Conservation (phyloP, 2,797 vertebrate genomes). For the Tympanoctomys barrerae region DNA sequence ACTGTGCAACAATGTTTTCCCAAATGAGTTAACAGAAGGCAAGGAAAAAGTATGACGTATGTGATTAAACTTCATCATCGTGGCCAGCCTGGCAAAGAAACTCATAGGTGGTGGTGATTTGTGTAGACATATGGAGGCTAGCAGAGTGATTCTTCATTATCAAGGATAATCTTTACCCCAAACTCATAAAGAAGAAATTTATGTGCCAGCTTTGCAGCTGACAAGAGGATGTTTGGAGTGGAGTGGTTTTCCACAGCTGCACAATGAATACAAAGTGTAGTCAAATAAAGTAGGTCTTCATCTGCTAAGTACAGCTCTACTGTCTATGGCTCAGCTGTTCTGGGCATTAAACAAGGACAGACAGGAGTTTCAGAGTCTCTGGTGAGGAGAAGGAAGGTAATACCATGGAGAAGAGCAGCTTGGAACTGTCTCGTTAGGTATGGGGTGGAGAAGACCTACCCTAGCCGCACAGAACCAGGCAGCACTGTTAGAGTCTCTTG, state of each 20-base stretch:
- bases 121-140: background rate
- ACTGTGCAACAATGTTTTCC: background rate
- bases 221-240: background rate
- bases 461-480: background rate
- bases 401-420: background rate
- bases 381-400: background rate
- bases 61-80: background rate
- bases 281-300: background rate
- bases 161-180: background rate
- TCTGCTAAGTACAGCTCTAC: background rate
- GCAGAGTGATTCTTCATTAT: background rate
- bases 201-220: background rate
- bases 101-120: background rate
- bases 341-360: background rate
- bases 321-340: background rate
- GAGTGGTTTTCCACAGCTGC: background rate
- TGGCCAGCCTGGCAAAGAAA: background rate
- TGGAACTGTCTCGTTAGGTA: background rate
- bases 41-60: background rate
- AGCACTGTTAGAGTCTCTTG: background rate
- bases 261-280: background rate
- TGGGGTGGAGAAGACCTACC: background rate
- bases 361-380: background rate
- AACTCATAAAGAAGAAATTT: background rate
- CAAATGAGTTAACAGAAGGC: background rate